These are phyloP conservation scores for Oreocharis arfaki DNA, from an alignment of 2,113 vertebrate genomes.

Conservation along the genomic window DNA sequence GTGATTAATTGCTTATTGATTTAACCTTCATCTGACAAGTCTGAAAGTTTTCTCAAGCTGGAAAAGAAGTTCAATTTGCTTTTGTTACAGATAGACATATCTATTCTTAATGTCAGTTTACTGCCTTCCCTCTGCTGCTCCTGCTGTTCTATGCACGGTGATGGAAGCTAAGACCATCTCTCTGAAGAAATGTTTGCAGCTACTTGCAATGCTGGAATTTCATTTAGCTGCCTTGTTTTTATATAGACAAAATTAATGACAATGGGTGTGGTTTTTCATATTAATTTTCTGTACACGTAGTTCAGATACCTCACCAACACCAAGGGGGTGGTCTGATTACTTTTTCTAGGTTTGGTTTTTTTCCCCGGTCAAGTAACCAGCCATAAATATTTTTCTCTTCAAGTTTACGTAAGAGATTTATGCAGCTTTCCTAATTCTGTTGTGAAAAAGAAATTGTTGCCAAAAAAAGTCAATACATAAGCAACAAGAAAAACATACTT, in stretches of 20 bases:
- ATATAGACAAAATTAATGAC: background rate
- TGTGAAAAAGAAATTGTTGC: background rate
- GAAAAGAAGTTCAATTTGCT: background rate
- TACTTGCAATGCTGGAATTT: background rate
- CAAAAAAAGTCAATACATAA: background rate
- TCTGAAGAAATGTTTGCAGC: background rate
- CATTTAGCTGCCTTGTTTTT: background rate
- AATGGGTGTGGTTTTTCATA: background rate
- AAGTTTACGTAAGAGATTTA: background rate
- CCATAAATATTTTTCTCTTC: background rate
- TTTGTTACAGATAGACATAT: background rate
- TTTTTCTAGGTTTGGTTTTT: background rate
- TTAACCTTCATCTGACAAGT: background rate
- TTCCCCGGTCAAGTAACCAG: background rate
- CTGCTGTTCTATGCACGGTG: background rate
- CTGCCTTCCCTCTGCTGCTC: background rate
- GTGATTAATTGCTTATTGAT: background rate
- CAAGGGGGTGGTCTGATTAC: rapidly evolving
- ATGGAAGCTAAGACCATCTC: background rate
- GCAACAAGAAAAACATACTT: background rate
- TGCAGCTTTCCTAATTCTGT: background rate
- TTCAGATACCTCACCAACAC: background rate
- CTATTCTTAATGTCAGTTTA: background rate
- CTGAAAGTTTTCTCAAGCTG: background rate
- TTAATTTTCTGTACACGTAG: background rate